Percentiles rank a stretch among this genome's conserved stretches.
phyloP scores from a whole-genome alignment of 2,888 invertebrate genomes.

The Ariolimax columbianus region DNA sequence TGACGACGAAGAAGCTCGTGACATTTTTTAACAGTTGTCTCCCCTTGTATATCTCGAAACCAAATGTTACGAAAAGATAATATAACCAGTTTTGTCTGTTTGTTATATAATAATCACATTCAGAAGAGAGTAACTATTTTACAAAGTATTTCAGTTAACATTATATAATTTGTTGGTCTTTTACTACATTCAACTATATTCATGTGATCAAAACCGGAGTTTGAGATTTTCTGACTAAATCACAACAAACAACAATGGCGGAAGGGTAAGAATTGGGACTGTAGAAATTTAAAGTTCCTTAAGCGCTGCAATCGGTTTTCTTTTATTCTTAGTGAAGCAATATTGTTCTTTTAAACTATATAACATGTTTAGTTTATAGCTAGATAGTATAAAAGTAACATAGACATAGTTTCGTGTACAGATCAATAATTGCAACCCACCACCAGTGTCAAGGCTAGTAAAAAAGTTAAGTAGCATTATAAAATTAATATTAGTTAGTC shows the following conservation, averaged over 20 bases:
- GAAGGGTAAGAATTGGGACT: slow-evolving; percentile 43
- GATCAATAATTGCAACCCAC: too few species aligned
- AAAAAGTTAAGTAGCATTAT: too few species aligned
- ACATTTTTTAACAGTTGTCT: slow-evolving; percentile 8
- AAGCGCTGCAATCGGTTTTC: not conserved
- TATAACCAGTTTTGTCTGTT: not conserved
- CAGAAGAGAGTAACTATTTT: not conserved
- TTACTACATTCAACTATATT: not conserved
- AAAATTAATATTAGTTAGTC: too few species aligned
- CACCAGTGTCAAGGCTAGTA: too few species aligned
- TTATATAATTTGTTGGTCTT: not conserved
- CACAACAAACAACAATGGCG: slow-evolving; percentile 53
- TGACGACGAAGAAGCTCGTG: slow-evolving; percentile 20
- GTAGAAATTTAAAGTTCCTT: not conserved
- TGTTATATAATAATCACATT: not conserved
- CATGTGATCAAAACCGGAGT: not conserved
- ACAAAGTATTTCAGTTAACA: not conserved
- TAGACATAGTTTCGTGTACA: too few species aligned
- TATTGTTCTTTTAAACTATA: not conserved
- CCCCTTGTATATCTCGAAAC: slow-evolving; percentile 17
- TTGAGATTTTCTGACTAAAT: slow-evolving; percentile 37
- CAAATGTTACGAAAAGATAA: not conserved
- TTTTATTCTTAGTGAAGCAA: not conserved
- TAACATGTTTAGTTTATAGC: too few species aligned
- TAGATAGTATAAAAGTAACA: too few species aligned